A percentile compares a stretch with the other conserved stretches of the same genome.
These are phyloP conservation scores for Hapalemur alaotrensis DNA, from an alignment of 2,797 vertebrate genomes.

Conservation along the genomic window DNA sequence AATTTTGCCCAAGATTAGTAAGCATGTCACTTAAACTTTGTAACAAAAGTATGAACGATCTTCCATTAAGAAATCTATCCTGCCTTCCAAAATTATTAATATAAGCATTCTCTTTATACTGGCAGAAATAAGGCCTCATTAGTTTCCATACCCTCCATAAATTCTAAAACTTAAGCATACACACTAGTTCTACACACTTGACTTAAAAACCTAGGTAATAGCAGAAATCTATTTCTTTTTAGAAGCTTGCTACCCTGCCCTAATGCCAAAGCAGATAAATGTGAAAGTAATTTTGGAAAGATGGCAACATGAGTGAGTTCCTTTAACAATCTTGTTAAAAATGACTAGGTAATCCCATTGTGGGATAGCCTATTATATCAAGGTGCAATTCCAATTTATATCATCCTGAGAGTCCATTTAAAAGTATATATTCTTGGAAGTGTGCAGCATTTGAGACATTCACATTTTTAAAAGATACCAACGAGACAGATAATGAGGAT, in stretches of 20 bases:
- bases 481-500: neutral
- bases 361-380: neutral
- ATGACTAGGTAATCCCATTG: neutral
- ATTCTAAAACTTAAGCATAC: neutral
- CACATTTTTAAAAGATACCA: neutral
- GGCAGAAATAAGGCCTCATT: neutral
- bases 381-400: neutral
- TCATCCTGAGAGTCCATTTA: neutral
- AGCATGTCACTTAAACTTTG: neutral
- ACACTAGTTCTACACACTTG: neutral
- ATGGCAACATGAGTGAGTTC: neutral
- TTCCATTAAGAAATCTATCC: constrained; percentile 2
- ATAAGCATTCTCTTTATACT: neutral
- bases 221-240: neutral
- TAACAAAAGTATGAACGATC: neutral
- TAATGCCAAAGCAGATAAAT: neutral
- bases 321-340: neutral
- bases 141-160: neutral
- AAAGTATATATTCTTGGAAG: neutral
- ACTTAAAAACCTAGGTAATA: neutral
- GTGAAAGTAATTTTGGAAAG: neutral
- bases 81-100: neutral
- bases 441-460: neutral
- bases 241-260: neutral
- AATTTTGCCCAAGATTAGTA: neutral